Conservation (phyloP, 2,797 vertebrate genomes). For the Pipistrellus kuhlii region DNA sequence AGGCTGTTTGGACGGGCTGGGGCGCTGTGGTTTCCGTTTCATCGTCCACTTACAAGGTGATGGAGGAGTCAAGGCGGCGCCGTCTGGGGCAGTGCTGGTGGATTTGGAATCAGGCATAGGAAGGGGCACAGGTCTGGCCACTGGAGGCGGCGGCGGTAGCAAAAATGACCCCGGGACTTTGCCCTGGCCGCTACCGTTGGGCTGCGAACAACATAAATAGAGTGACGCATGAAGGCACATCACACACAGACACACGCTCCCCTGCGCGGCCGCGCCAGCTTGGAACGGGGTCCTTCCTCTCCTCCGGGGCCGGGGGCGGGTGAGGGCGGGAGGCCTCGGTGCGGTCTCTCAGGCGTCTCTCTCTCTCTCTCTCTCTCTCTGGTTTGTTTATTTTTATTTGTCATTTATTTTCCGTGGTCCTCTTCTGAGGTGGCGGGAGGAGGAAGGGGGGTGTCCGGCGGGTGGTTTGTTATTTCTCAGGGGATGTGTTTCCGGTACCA, state of each 20-base stretch:
- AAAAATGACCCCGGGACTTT: conserved; percentile 98
- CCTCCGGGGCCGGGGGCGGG: conserved; percentile 62
- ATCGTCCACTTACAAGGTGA: conserved; percentile 97
- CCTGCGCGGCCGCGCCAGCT: conserved; percentile 74
- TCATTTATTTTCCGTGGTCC: conserved; percentile 31
- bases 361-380: conserved; percentile 51
- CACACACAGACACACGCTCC: conserved; percentile 85
- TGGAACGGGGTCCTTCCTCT: conserved; percentile 43
- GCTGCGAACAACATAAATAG: conserved; percentile 97
- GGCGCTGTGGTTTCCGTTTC: conserved; percentile 85
- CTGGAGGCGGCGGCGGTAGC: conserved; percentile 97
- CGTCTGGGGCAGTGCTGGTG: conserved; percentile 89
- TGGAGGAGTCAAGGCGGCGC: conserved; percentile 95
- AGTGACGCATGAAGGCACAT: conserved; percentile 89
- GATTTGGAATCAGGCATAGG: conserved; percentile 97
- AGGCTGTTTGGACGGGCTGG: conserved; percentile 62
- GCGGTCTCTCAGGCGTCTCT: conserved; percentile 75
- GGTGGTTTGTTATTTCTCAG: conserved; percentile 62
- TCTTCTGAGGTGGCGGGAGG: conserved; percentile 69
- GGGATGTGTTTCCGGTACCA: conserved; percentile 54
- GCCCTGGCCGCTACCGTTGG: conserved; percentile 97
- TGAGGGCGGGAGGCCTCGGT: conserved; percentile 64
- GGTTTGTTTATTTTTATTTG: neutral
- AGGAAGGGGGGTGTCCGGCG: conserved; percentile 58
- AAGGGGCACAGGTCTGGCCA: conserved; percentile 98